Evolutionary conservation across 1,140 invertebrate genomes (phyloP), one percentile per base, ranked within the genome.

Genomic region (Phymorhynchus buccinoides): DNA sequence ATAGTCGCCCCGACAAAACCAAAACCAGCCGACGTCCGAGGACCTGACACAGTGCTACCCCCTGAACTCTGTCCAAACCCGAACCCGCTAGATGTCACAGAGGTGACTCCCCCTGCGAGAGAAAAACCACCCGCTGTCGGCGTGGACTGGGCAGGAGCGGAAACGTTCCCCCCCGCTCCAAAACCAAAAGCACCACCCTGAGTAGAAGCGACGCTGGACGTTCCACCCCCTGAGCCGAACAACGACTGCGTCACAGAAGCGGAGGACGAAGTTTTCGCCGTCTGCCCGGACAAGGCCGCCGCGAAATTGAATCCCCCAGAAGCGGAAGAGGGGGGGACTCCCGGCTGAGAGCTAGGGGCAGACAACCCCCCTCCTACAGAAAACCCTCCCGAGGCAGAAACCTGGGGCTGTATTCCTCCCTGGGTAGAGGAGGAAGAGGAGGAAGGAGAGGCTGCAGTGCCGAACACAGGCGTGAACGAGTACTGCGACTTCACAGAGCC

Each of bases 221-320:
- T 6, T 27, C 14, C 12, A 27, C 56, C 22, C 12, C 56, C 56
- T 3, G 71, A 1, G 7, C 71, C 14, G 37, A 73, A 73, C 6
- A 39, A 14, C 7, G 37, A 14, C n/a, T 83, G 18, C 32, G 82
- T 7, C 52, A 77, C 42, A 1, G 86, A 6, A n/a, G 73, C 12
- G 73, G 79, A 30, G 48, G 32, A 52, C 27, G 85, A 16, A 41
- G 48, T 42, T 22, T n/a, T 41, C 39, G 62, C 32, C 30, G 41
- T 48, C 6, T 37, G 35, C 30, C 44, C 22, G 56, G 48, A 6
- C 41, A 48, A 73, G 1, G 32, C 37, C 32, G 32, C 80, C 27
- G 41, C 80, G 62, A 81, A 81, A 37, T 48, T 62, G 37, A 81
- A 81, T 12, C 80, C 80, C 16, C 80, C 80, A n/a, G 80, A 4